Evolutionary conservation across 2,888 invertebrate genomes (phyloP).

Genomic region (Dyspetes luteomarginatus): DNA sequence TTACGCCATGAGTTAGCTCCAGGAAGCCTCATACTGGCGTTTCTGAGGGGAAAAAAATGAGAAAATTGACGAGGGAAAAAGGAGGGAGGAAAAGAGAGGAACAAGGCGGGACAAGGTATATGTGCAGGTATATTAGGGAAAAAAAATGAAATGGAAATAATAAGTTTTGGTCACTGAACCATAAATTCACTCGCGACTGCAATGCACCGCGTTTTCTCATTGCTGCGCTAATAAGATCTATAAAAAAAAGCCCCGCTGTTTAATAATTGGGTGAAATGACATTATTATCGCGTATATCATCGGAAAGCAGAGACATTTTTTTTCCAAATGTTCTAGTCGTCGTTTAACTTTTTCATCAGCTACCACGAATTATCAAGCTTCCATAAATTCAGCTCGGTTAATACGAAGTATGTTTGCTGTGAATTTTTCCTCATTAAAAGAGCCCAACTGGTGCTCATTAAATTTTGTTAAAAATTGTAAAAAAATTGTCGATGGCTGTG

Average conservation of each 20-base stretch:
- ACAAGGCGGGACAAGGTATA: neutral
- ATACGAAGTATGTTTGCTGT: too few relatives aligned
- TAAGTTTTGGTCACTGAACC: slow-evolving; percentile 19
- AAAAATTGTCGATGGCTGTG: too few relatives aligned
- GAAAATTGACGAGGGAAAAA: neutral
- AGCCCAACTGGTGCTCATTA: too few relatives aligned
- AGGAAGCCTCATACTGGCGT: neutral
- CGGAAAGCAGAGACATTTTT: too few relatives aligned
- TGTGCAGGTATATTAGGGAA: neutral
- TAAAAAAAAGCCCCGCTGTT: neutral
- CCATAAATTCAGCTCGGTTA: too few relatives aligned
- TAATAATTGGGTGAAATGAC: slow-evolving; percentile 12
- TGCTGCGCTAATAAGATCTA: neutral
- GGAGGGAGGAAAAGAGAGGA: neutral
- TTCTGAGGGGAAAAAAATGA: neutral
- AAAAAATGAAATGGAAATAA: neutral
- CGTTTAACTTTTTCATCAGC: too few relatives aligned
- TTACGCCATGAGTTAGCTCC: too few relatives aligned
- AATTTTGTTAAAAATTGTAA: too few relatives aligned
- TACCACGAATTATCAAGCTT: too few relatives aligned
- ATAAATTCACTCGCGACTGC: slow-evolving; percentile 15
- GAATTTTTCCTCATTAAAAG: too few relatives aligned
- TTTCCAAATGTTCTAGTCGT: too few relatives aligned
- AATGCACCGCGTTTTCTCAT: slow-evolving; percentile 25
- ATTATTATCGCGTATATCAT: neutral